Conservation (phyloP, 2,113 vertebrate species). For the Henicopernis longicauda region DNA sequence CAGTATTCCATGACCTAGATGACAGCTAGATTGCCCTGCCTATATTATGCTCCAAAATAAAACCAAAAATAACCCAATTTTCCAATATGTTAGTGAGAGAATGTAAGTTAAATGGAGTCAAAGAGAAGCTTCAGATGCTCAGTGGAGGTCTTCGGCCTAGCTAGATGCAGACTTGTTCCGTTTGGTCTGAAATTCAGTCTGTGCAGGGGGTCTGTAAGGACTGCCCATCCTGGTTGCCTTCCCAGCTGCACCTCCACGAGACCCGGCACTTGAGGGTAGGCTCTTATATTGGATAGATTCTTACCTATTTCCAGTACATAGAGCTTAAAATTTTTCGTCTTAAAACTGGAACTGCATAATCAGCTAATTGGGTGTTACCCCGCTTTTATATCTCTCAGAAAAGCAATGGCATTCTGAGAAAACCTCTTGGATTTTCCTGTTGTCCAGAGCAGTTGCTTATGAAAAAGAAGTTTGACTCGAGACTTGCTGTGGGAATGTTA, state of each 20-base stretch:
- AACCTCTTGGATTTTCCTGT: not conserved
- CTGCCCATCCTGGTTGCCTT: not conserved
- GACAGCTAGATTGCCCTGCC: not conserved
- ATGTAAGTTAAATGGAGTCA: not conserved
- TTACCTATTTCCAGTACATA: not conserved
- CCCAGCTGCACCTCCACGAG: not conserved
- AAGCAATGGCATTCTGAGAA: not conserved
- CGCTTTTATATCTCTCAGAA: not conserved
- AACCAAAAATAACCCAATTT: not conserved
- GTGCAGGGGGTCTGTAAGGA: not conserved
- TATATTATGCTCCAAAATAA: not conserved
- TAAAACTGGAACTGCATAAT: not conserved
- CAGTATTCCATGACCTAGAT: not conserved
- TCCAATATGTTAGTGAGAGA: not conserved
- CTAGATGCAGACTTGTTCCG: not conserved
- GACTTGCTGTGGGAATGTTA: slow-evolving; percentile 51
- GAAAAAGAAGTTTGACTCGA: not conserved
- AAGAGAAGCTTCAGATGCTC: not conserved
- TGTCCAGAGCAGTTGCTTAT: slow-evolving; percentile 5
- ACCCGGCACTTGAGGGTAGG: not conserved
- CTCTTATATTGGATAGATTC: not conserved
- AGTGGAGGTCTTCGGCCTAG: not conserved
- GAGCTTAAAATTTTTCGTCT: not conserved
- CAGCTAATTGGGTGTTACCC: not conserved
- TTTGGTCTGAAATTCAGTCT: not conserved